Base-by-base conservation (phyloP, 2,797 vertebrate genomes). In the Typhlichthys subterraneus region DNA sequence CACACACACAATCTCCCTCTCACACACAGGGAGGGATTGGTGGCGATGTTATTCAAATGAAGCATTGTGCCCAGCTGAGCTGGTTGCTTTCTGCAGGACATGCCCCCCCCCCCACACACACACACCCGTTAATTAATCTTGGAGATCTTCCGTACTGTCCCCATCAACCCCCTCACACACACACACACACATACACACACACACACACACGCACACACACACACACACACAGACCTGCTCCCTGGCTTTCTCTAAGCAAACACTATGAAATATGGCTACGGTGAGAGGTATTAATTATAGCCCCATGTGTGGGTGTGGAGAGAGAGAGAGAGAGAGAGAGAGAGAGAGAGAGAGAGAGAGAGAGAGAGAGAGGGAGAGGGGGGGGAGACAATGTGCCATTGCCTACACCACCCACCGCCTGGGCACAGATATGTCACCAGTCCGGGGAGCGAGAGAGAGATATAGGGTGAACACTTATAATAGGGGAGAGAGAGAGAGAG, bases 111-210 rank as follows among this genome's bases (percentile, higher is more conserved):
- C n/a, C n/a, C n/a, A n/a, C n/a, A n/a, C n/a, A n/a, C n/a, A n/a
- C n/a, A n/a, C n/a, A n/a, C n/a, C n/a, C 80, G 82, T 91, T 94
- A 91, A 93, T 93, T 93, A 91, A 93, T 94, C 91, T 92, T 85
- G 71, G 79, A 86, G 80, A 90, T 89, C 83, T 87, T 89, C 88
- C 86, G 88, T 84, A 85, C 84, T 77, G 83, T 86, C 70, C 73
- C 38, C 14, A 14, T 7, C 51, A 4, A 14, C 8, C 51, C 8
- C 51, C 45, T 3, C 63, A 11, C 46, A 70, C 67, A 57, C 67
- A 53, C n/a, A n/a, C n/a, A n/a, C 63, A 11, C 46, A 70, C 67
- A 57, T 64, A 53, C 62, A 61, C 42, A 4, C 53, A 61, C 49
- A 60, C 14, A 57, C 15, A 31, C 10, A 42, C 13, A n/a, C 46